These are phyloP conservation scores for Parotia lawesii DNA, from an alignment of 2,113 vertebrate genomes.

Conservation along the genomic window DNA sequence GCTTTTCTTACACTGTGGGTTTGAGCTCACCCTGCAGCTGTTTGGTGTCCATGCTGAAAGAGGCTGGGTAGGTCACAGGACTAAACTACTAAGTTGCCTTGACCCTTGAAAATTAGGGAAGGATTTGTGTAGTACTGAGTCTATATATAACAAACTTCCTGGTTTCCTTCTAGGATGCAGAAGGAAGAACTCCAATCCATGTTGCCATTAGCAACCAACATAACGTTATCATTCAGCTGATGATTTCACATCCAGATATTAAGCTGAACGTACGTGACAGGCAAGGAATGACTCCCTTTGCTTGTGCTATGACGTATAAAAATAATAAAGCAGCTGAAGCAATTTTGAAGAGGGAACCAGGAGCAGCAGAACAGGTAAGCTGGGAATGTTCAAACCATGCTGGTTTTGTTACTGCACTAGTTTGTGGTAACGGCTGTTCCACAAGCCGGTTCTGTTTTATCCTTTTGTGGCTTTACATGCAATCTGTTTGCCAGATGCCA, in stretches of 20 bases:
- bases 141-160: neutral
- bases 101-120: neutral
- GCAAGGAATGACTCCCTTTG: slow-evolving; percentile 94
- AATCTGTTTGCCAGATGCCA: neutral
- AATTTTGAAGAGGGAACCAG: slow-evolving; percentile 92
- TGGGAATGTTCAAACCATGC: neutral
- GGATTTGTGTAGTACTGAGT: neutral
- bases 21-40: neutral
- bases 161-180: slow-evolving; percentile 82
- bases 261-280: slow-evolving; percentile 89
- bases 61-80: neutral
- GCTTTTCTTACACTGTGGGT: neutral
- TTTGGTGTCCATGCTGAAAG: neutral
- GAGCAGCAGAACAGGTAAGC: slow-evolving; percentile 93
- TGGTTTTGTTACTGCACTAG: neutral
- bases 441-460: neutral
- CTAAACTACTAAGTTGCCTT: neutral
- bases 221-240: slow-evolving; percentile 90
- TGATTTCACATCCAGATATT: slow-evolving; percentile 94
- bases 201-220: slow-evolving; percentile 96
- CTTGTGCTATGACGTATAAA: slow-evolving; percentile 96
- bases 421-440: neutral
- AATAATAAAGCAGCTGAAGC: slow-evolving; percentile 97
- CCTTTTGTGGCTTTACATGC: neutral
- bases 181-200: slow-evolving; percentile 92